phyloP scores from a whole-genome alignment of 2,797 vertebrate species.

The Rhincodon typus region DNA sequence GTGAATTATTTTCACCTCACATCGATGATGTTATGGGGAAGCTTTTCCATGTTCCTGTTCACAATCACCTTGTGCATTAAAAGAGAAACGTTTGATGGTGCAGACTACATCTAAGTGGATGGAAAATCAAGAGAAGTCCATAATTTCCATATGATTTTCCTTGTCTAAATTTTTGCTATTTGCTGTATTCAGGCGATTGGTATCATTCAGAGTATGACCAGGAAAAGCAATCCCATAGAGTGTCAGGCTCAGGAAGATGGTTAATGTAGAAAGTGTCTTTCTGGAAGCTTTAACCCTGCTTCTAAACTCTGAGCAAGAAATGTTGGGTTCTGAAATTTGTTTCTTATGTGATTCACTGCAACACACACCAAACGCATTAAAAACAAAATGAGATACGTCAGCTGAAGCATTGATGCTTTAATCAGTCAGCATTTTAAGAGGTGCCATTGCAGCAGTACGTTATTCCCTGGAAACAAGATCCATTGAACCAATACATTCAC shows the following conservation, averaged over 20 bases:
- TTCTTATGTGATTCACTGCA: not conserved
- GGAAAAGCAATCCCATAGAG: not conserved
- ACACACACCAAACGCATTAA: not conserved
- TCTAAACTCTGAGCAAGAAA: not conserved
- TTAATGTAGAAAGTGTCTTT: not conserved
- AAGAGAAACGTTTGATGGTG: not conserved
- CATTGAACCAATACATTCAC: not conserved
- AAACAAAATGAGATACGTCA: not conserved
- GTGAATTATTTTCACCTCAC: not conserved
- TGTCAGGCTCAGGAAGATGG: not conserved
- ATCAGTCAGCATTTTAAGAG: not conserved
- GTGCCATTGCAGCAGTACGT: not conserved
- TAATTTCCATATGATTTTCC: not conserved
- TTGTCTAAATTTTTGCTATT: not conserved
- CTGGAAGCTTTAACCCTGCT: not conserved
- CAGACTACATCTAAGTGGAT: not conserved
- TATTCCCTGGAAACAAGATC: not conserved
- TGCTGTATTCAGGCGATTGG: not conserved
- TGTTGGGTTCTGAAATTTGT: not conserved
- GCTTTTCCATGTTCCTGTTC: not conserved
- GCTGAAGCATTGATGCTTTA: not conserved
- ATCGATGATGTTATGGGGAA: not conserved
- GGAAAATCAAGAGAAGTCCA: not conserved
- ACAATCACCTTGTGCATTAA: not conserved
- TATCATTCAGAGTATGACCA: not conserved